Conservation (phyloP, 1,140 invertebrate species). For the Ganaspis sp. region DNA sequence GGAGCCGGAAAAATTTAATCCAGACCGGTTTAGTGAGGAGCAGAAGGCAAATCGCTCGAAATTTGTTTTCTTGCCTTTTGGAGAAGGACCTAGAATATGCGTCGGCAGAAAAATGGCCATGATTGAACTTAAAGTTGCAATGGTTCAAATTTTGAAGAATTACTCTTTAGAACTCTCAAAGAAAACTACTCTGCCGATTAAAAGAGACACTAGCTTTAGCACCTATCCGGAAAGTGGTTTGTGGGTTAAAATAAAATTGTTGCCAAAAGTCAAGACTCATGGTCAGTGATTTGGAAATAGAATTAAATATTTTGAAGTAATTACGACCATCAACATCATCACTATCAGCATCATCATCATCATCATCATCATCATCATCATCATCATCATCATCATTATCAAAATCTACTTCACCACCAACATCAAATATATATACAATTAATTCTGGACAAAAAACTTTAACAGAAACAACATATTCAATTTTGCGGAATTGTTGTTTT, state of each 20-base stretch:
- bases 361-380: too few relatives aligned
- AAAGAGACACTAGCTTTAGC: constrained; percentile 34
- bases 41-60: constrained; percentile 55
- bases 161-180: constrained; percentile 50
- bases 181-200: constrained; percentile 47
- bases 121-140: constrained; percentile 49
- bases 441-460: too few relatives aligned
- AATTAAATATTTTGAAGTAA: neutral
- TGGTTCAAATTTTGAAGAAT: constrained; percentile 45
- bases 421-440: too few relatives aligned
- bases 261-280: neutral
- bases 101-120: constrained; percentile 69
- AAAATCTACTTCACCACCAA: too few relatives aligned
- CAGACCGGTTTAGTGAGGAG: constrained; percentile 74
- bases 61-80: constrained; percentile 74
- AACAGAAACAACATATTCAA: neutral
- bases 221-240: constrained; percentile 40
- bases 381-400: too few relatives aligned
- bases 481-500: neutral
- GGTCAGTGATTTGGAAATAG: neutral
- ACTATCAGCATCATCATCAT: too few relatives aligned
- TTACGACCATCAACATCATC: too few relatives aligned
- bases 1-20: constrained; percentile 76
- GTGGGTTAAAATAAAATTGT: constrained; percentile 48
- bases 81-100: constrained; percentile 76